Conservation (phyloP, 2,797 vertebrate genomes). For the Graptemys geographica region DNA sequence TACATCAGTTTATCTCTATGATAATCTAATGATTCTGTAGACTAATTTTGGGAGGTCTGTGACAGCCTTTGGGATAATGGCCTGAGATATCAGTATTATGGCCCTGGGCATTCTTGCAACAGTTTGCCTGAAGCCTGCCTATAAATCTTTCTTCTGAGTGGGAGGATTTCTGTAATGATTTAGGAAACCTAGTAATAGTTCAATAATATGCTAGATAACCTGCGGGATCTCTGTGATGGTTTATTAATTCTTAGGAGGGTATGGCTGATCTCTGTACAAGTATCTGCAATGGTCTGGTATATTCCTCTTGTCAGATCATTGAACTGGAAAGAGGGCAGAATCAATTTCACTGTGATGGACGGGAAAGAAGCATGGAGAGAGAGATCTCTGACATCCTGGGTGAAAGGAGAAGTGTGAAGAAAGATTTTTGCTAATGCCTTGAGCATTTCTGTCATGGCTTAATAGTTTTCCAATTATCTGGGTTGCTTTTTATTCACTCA, state of each 20-base stretch:
- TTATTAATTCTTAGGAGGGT: background rate
- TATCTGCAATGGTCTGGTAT: background rate
- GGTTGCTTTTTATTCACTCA: background rate
- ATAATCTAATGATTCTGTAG: background rate
- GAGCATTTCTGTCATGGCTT: background rate
- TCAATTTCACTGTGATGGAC: conserved; percentile 28
- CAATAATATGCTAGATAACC: background rate
- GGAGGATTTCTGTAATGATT: conserved; percentile 4
- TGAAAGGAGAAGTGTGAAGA: background rate
- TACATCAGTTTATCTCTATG: background rate
- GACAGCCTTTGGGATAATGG: background rate
- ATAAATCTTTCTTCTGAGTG: background rate
- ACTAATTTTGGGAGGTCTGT: background rate
- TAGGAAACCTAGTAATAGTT: background rate
- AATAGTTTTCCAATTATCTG: background rate
- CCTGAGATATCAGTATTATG: background rate
- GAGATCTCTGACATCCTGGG: background rate
- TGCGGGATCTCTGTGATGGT: background rate
- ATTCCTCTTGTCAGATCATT: conserved; percentile 21
- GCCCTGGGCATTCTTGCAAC: background rate
- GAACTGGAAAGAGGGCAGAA: conserved; percentile 13
- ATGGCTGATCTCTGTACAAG: background rate
- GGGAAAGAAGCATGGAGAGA: background rate
- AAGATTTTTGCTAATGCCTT: background rate
- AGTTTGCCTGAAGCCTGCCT: background rate